Base-by-base conservation (phyloP, 2,888 invertebrate genomes). In the Bhutanitis thaidina region DNA sequence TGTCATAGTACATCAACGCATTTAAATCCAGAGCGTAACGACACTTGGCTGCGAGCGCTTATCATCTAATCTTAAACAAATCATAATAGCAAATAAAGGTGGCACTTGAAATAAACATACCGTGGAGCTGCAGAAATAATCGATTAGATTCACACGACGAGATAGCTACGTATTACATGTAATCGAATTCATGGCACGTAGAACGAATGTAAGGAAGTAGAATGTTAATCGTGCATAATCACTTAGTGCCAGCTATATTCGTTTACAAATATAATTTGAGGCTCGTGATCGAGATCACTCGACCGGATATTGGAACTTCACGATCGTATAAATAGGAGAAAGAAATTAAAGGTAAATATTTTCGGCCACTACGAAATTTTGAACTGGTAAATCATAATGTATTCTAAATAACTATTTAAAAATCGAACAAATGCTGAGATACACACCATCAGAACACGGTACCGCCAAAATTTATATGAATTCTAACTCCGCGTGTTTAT, bases 171-270 rank as follows among this genome's bases (percentile, higher is more conserved):
- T 30, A 25, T 44, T 8, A 37, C 29, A 13, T 30, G 14, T 20
- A 45, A 45, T 41, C 20, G 15, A 46, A 51, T 45, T 45, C 51
- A 35, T 15, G 3, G 20, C 51, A 45, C 49, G 51, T 51, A 20
- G 16, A 5, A 32, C 30, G 36, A 15, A 12, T 40, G 12, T 30
- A 30, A 34, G 34, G 36, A 41, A 41, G 30, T 36, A 7, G 45
- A 51, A 51, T 51, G 40, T 40, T 51, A 45, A 51, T 36, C 39
- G 50, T 35, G 39, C 16, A 12, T 51, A 45, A 45, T 51, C 50
- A 40, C n/a, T 45, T 51, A 40, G 15, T 39, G 39, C 14, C 40
- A 34, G 10, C 39, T 45, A 40, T 36, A 36, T 51, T 40, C 14
- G 35, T 35, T 50, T 40, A 45, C 50, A 43, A 36, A 44, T 44